Evolutionary conservation across 2,113 vertebrate genomes (phyloP).

Genomic region (Ovis aries): ARS-UI_Ramb_v3.0 NC_056080.1:6801501-6802000

Average conservation of each 20-base stretch:
- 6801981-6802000: background rate
- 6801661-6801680: too few relatives aligned
- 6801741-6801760: too few relatives aligned
- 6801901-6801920: background rate
- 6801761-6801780: background rate
- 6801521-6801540: background rate
- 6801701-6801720: too few relatives aligned
- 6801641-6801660: background rate
- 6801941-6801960: background rate
- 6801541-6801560: background rate
- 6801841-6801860: too few relatives aligned
- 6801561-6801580: background rate
- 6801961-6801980: too few relatives aligned
- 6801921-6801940: background rate
- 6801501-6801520: background rate
- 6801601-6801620: background rate
- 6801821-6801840: fast-evolving
- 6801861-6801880: too few relatives aligned
- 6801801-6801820: too few relatives aligned
- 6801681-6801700: too few relatives aligned
- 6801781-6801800: fast-evolving
- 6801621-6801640: background rate
- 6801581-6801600: background rate
- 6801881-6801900: background rate
- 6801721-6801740: too few relatives aligned